These are phyloP conservation scores for Rhodeus uyekii DNA, from an alignment of 2,797 vertebrate genomes.

Conservation along the genomic window DNA sequence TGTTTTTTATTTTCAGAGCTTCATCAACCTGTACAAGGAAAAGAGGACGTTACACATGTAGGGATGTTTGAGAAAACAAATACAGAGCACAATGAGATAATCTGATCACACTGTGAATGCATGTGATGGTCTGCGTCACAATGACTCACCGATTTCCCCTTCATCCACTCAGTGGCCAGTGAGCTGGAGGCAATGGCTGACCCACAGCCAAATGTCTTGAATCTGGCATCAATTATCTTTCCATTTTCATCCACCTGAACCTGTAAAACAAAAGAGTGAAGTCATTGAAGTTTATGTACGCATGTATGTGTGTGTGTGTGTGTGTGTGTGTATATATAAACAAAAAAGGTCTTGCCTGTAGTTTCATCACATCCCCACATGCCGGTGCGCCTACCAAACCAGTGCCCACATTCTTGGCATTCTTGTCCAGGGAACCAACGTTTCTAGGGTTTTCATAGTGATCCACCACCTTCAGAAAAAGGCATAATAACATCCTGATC, in stretches of 20 bases:
- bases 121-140: neutral
- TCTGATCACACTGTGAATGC: neutral
- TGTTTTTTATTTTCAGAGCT: slow-evolving; percentile 91
- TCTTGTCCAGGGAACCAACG: slow-evolving; percentile 91
- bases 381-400: slow-evolving; percentile 96
- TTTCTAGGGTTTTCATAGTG: slow-evolving; percentile 98
- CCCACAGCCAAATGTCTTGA: slow-evolving; percentile 97
- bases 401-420: slow-evolving; percentile 90
- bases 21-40: slow-evolving; percentile 85
- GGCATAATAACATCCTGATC: neutral
- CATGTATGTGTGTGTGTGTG: neutral
- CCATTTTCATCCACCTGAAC: slow-evolving; percentile 90
- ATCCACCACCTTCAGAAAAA: slow-evolving; percentile 85
- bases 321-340: too few species aligned
- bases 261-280: slow-evolving; percentile 64
- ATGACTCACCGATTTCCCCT: slow-evolving; percentile 91
- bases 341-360: slow-evolving; percentile 80
- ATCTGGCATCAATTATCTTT: slow-evolving; percentile 90
- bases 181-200: slow-evolving; percentile 98
- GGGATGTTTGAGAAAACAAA: neutral
- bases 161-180: slow-evolving; percentile 94
- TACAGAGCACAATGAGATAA: neutral
- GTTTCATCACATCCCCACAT: slow-evolving; percentile 97
- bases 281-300: neutral
- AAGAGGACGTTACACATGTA: neutral